Conservation (phyloP, 2,113 vertebrate species). For the Callospermophilus lateralis region DNA sequence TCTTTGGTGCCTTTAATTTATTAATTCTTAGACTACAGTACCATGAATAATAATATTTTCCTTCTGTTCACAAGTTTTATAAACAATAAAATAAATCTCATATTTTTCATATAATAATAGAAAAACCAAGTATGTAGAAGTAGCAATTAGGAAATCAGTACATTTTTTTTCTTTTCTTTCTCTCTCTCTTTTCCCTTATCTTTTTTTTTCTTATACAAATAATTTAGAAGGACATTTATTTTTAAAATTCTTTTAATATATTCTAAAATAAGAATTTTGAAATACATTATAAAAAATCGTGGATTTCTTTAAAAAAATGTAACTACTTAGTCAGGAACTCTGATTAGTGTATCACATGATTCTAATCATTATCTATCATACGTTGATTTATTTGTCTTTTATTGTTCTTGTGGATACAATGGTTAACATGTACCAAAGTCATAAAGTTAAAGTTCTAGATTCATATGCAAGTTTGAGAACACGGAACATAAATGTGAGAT, state of each 20-base stretch:
- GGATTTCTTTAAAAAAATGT: background rate
- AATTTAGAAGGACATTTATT: background rate
- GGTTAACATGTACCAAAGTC: background rate
- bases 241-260: background rate
- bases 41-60: background rate
- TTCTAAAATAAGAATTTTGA: constrained; percentile 18
- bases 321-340: background rate
- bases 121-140: background rate
- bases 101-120: background rate
- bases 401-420: background rate
- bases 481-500: background rate
- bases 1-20: background rate
- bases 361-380: background rate
- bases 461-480: background rate
- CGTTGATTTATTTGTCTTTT: background rate
- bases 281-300: background rate
- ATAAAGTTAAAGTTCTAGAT: background rate
- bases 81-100: background rate
- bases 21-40: background rate
- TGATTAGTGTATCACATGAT: background rate
- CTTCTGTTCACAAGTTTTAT: background rate
- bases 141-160: background rate
- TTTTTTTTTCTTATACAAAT: background rate
- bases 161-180: background rate
- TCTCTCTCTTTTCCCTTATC: background rate